Evolutionary conservation across 2,113 vertebrate genomes (phyloP), one percentile per base, ranked within the genome.

Genomic region (Semicossyphus pulcher): DNA sequence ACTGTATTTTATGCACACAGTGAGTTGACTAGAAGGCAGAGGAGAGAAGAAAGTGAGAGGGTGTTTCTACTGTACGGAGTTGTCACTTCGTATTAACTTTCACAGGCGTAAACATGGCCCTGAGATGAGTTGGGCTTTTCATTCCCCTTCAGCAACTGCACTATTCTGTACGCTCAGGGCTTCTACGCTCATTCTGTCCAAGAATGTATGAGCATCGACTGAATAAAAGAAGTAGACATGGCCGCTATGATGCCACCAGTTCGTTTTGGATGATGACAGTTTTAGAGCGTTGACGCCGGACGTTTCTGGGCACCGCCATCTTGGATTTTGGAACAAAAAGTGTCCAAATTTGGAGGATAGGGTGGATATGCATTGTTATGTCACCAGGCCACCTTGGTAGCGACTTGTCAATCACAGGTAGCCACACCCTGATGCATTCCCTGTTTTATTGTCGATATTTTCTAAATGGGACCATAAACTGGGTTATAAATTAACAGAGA

Each of bases 61-160:
- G 72, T 52, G 64, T 71, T 84, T 88, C 61, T 68, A 78, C 60
- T 11, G 20, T 63, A 57, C 72, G 68, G 68, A 85, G n/a, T 78
- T 89, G 87, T 89, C 86, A 84, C 81, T 79, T 86, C 47, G 18
- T 39, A 66, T 90, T 83, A 84, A 70, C 34, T 71, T 48, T 68
- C 67, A 69, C 25, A 3, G 8, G 48, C 49, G 60, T 45, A 76
- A 83, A 70, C 10, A 58, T 25, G 28, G 51, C 60, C n/a, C 63
- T 47, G 14, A 59, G 73, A 71, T 59, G 42, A 76, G 58, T 59
- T 49, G 29, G 59, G 10, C 20, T 28, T 74, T 83, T 79, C 66
- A 70, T 78, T 71, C 34, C 74, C n/a, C 58, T 48, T 77, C 41
- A 66, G 51, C 47, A 56, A 44, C 56, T 64, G 7, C 25, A 63